Evolutionary conservation across 2,888 invertebrate genomes (phyloP).

Genomic region (Coelopa pilipes): DNA sequence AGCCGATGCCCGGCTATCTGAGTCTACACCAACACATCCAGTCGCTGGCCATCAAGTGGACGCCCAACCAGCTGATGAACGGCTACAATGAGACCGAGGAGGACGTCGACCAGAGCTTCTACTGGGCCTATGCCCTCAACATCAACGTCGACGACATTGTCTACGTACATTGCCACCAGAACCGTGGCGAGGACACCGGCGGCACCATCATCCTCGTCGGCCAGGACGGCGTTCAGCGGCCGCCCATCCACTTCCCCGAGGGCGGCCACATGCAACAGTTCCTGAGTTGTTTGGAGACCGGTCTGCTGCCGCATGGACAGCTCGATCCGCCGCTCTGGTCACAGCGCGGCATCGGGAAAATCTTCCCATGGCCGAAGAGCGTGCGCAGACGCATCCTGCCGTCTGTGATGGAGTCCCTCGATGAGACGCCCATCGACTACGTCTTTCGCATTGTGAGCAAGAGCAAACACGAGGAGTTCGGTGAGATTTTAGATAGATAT

Average conservation of each 20-base stretch:
- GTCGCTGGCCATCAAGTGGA: slow-evolving; percentile 92
- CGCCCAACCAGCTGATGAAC: slow-evolving; percentile 96
- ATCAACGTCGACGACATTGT: slow-evolving; percentile 92
- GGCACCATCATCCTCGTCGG: slow-evolving; percentile 91
- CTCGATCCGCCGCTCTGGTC: slow-evolving; percentile 95
- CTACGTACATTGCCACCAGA: slow-evolving; percentile 95
- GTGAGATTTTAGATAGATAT: slow-evolving; percentile 66
- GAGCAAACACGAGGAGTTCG: slow-evolving; percentile 77
- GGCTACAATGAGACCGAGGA: slow-evolving; percentile 77
- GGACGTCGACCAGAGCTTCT: slow-evolving; percentile 79
- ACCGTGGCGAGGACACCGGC: slow-evolving; percentile 77
- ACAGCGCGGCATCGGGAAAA: slow-evolving; percentile 80
- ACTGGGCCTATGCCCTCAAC: slow-evolving; percentile 93
- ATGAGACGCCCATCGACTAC: slow-evolving; percentile 77
- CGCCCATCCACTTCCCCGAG: slow-evolving; percentile 92
- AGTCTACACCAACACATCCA: slow-evolving; percentile 89
- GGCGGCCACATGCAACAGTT: slow-evolving; percentile 91
- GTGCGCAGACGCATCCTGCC: slow-evolving; percentile 75
- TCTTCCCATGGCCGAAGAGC: slow-evolving; percentile 72
- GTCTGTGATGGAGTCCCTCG: slow-evolving; percentile 72
- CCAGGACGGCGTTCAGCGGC: slow-evolving; percentile 92
- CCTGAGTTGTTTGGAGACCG: slow-evolving; percentile 88
- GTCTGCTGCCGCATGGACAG: slow-evolving; percentile 85
- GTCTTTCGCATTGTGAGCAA: slow-evolving; percentile 91
- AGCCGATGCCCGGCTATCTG: slow-evolving; percentile 89